Evolutionary conservation across 1,140 invertebrate genomes (phyloP), one percentile per base, ranked within the genome.

Genomic region (Saccostrea echinata): DNA sequence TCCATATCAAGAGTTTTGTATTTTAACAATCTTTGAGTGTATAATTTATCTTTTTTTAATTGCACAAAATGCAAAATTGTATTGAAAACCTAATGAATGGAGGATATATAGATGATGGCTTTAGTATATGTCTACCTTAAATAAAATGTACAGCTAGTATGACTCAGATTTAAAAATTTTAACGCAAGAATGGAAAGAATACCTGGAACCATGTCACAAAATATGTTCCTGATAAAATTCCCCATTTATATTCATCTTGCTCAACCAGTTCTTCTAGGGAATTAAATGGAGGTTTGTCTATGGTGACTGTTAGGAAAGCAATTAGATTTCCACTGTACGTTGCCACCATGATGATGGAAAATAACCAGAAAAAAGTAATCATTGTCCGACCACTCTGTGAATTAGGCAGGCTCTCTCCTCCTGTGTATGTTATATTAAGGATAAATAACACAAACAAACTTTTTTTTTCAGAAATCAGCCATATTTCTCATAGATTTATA

Each of bases 261-360:
- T 84, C 51, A 11, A 88, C 27, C 80, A 93, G 76, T 86, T 91
- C 92, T 53, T 88, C 84, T n/a, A 93, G 84, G 11, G 90, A 89
- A 24, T 88, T 88, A 83, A 93, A 92, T 6, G 92, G 92, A n/a
- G 86, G 82, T 51, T 80, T 89, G 21, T 89, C 88, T 24, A 89
- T 91, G 12, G 88, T 85, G 3, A 91, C 91, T 0, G 92, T 91
- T 1, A 93, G 87, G 52, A 91, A 92, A 4, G 92, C 92, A 11
- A 93, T 91, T 21, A 93, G 88, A 61, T 91, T 92, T 0, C 92
- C 92, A 82, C 91, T 89, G 86, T 93, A 93, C 0, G 90, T 91
- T 18, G 90, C 92, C 13, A 91, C 88, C 43, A 91, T 86, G 57
- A 92, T 86, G 30, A 92, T 90, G 68, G 87, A 89, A 80, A 91